These are phyloP conservation scores for Carduelis carduelis DNA, from an alignment of 2,797 vertebrate genomes.

Conservation along the genomic window DNA sequence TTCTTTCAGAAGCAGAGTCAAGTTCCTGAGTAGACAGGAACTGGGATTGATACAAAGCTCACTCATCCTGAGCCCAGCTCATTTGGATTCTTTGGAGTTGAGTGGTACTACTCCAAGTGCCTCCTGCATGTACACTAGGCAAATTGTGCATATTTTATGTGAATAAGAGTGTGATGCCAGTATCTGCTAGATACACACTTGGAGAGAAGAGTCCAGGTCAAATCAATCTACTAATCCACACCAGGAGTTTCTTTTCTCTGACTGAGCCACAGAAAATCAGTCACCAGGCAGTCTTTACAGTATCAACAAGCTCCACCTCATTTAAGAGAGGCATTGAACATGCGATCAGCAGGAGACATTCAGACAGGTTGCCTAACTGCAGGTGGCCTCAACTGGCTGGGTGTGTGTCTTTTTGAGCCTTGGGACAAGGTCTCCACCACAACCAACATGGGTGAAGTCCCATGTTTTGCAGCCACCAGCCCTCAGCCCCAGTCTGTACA, in stretches of 20 bases:
- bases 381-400: background rate
- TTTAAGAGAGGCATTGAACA: background rate
- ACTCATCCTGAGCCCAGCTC: rapidly evolving
- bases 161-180: background rate
- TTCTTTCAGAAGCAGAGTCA: background rate
- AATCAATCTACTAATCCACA: background rate
- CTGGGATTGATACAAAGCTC: background rate
- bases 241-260: background rate
- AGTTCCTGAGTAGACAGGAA: background rate
- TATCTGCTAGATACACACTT: background rate
- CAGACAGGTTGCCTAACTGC: background rate
- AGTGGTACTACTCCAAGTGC: background rate
- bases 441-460: background rate
- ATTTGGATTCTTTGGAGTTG: background rate
- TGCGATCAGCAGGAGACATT: background rate
- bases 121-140: background rate
- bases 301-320: background rate
- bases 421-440: background rate
- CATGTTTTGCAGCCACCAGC: background rate
- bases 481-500: too few species aligned
- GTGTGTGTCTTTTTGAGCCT: background rate
- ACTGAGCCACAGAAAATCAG: background rate
- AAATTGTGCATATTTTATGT: background rate
- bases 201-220: background rate
- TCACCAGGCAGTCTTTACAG: background rate